Evolutionary conservation across 2,888 invertebrate species (phyloP).

Genomic region (Epinotia brunnichana): DNA sequence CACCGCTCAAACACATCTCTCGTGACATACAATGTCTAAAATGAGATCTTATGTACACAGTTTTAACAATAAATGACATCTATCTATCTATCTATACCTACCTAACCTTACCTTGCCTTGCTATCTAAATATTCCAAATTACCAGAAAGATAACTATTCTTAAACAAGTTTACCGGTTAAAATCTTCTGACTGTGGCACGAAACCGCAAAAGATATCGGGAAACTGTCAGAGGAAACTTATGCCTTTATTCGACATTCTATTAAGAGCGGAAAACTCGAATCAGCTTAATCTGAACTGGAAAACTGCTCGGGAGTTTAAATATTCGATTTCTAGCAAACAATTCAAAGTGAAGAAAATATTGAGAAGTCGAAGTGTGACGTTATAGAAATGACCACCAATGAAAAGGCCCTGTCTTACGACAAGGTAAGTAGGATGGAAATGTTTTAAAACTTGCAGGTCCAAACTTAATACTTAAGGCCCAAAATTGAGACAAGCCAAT

Average conservation of each 20-base stretch:
- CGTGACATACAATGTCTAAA: too few relatives aligned
- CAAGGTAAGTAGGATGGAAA: too few relatives aligned
- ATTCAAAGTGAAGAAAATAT: neutral
- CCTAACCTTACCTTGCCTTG: too few relatives aligned
- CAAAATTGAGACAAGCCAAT: too few relatives aligned
- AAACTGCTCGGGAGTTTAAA: constrained; percentile 24
- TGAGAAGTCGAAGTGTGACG: neutral
- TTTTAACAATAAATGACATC: too few relatives aligned
- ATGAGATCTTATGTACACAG: too few relatives aligned
- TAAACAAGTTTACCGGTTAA: neutral
- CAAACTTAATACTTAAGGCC: too few relatives aligned
- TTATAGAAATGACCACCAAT: neutral
- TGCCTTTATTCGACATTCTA: constrained; percentile 40
- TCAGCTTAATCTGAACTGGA: constrained; percentile 23
- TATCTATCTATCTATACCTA: too few relatives aligned
- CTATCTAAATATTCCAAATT: too few relatives aligned
- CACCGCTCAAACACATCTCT: too few relatives aligned
- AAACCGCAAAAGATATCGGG: constrained; percentile 38
- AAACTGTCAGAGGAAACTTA: constrained; percentile 42
- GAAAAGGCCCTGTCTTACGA: too few relatives aligned
- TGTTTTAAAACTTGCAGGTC: too few relatives aligned
- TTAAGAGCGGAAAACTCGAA: constrained; percentile 36
- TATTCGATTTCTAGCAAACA: neutral
- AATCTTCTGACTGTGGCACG: constrained; percentile 4
- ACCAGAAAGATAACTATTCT: neutral